These are phyloP conservation scores for Drosophila macrospina DNA, from an alignment of 2,888 invertebrate species.

Conservation along the genomic window DNA sequence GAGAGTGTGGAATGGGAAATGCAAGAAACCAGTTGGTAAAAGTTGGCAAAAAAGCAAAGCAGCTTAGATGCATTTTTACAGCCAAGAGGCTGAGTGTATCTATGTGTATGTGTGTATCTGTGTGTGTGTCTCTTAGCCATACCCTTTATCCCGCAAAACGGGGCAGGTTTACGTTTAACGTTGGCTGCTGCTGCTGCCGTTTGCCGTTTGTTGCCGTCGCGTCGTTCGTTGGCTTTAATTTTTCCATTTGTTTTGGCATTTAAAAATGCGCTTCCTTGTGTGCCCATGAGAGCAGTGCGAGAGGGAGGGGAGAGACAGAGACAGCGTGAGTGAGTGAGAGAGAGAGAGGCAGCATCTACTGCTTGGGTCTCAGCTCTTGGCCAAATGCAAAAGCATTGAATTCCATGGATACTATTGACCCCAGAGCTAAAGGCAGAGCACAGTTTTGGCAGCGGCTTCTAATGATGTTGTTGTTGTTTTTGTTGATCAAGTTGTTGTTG, in stretches of 20 bases:
- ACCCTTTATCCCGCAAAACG: no score
- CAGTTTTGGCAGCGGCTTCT: constrained; percentile 62
- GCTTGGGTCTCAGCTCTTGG: constrained; percentile 65
- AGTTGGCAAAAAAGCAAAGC: constrained; percentile 74
- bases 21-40: constrained; percentile 77
- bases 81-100: constrained; percentile 45
- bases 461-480: constrained; percentile 56
- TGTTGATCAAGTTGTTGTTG: constrained; percentile 53
- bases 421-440: constrained; percentile 56
- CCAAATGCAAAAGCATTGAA: constrained; percentile 78
- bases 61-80: constrained; percentile 82
- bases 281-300: constrained; percentile 59
- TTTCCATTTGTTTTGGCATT: constrained; percentile 81
- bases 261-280: constrained; percentile 81
- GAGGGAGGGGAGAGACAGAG: constrained; percentile 24
- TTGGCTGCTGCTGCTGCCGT: constrained; percentile 24
- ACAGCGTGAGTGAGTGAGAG: not conserved
- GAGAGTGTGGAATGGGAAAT: constrained; percentile 42
- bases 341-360: constrained; percentile 35
- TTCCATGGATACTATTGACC: constrained; percentile 80
- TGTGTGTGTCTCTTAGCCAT: constrained; percentile 19
- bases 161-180: constrained; percentile 40
- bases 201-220: constrained; percentile 44
- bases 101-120: not conserved
- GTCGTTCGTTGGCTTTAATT: constrained; percentile 81